These are phyloP conservation scores for Ophonus ardosiacus DNA, from an alignment of 2,888 invertebrate species.

Conservation along the genomic window DNA sequence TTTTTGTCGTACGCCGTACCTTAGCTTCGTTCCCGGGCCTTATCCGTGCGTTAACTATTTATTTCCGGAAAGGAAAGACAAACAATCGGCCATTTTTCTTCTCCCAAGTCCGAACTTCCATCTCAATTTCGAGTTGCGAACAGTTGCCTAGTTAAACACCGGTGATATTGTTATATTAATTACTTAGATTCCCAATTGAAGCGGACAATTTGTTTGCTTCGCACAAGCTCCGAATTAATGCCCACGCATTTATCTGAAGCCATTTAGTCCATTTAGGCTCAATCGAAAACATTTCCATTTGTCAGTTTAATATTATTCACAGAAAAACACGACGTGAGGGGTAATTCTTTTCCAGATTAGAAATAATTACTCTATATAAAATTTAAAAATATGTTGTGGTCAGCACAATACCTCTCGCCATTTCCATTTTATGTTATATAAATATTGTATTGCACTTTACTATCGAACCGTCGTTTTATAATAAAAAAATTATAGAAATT, in stretches of 20 bases:
- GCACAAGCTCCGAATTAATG: constrained; percentile 17
- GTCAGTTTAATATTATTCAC: background rate
- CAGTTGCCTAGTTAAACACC: constrained; percentile 50
- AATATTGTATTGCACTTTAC: too few species aligned
- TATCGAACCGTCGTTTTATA: too few species aligned
- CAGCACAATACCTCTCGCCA: too few species aligned
- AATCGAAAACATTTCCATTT: constrained; percentile 1
- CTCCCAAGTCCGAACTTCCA: constrained; percentile 37
- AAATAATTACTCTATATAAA: too few species aligned
- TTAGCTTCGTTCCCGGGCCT: constrained; percentile 31
- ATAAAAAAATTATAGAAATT: too few species aligned
- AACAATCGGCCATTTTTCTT: constrained; percentile 62
- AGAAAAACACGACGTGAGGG: background rate
- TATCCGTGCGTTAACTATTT: constrained; percentile 61
- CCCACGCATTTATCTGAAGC: constrained; percentile 1
- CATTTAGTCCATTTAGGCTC: constrained; percentile 16
- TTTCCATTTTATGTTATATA: too few species aligned
- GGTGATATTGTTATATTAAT: constrained; percentile 58
- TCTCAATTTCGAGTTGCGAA: constrained; percentile 56
- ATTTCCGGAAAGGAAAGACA: constrained; percentile 60
- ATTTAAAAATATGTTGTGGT: too few species aligned
- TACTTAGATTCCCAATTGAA: constrained; percentile 57
- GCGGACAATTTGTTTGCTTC: constrained; percentile 55
- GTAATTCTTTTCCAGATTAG: too few species aligned
- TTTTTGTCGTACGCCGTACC: constrained; percentile 52